A percentile compares a stretch with the other conserved stretches of the same genome.
phyloP scores from a whole-genome alignment of 2,888 invertebrate genomes.

The Drosophila colorata region DNA sequence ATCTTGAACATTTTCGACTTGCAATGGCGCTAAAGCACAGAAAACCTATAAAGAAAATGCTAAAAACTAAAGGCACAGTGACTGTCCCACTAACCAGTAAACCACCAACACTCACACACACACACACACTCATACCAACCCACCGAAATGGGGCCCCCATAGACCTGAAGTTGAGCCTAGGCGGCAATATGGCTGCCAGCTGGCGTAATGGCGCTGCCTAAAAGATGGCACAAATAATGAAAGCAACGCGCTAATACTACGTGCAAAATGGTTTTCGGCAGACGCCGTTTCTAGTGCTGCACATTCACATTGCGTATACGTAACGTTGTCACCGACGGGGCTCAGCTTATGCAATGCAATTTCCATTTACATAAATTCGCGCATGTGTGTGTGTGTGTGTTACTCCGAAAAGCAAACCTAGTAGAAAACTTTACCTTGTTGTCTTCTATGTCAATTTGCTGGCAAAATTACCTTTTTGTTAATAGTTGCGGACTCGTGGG shows the following conservation, averaged over 20 bases:
- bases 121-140: background rate
- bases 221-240: slow-evolving; percentile 74
- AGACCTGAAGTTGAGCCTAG: slow-evolving; percentile 52
- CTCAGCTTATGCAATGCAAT: slow-evolving; percentile 71
- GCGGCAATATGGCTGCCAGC: slow-evolving; percentile 49
- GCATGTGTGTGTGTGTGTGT: slow-evolving; percentile 24
- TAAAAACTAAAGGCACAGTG: slow-evolving; percentile 68
- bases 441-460: slow-evolving; percentile 80
- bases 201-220: slow-evolving; percentile 49
- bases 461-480: slow-evolving; percentile 78
- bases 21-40: slow-evolving; percentile 44
- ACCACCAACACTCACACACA: background rate
- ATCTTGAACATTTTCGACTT: slow-evolving; percentile 36
- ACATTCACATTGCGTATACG: slow-evolving; percentile 72
- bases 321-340: slow-evolving; percentile 42
- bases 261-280: slow-evolving; percentile 73
- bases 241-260: slow-evolving; percentile 75
- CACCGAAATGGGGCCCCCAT: slow-evolving; percentile 22
- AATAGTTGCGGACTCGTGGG: slow-evolving; percentile 71
- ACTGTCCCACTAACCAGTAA: slow-evolving; percentile 9
- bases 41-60: slow-evolving; percentile 74
- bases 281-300: slow-evolving; percentile 47
- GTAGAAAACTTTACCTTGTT: slow-evolving; percentile 62
- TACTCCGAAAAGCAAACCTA: slow-evolving; percentile 30
- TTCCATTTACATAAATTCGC: slow-evolving; percentile 77